Evolutionary conservation across 2,888 invertebrate genomes (phyloP).

Genomic region (Drosophila barbarae): DNA sequence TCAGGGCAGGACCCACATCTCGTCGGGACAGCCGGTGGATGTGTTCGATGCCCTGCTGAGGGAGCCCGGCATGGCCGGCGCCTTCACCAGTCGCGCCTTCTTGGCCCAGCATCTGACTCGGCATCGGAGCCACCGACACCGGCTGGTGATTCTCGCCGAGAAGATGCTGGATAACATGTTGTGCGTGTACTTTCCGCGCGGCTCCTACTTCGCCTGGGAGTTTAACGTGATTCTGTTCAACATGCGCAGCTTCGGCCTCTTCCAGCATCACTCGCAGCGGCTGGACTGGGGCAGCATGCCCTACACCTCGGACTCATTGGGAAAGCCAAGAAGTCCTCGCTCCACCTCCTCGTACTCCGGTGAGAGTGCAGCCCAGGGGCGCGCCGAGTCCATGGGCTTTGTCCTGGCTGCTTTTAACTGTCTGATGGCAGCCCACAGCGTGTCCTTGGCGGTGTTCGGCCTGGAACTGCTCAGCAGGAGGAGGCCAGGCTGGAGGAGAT

Average conservation of each 20-base stretch:
- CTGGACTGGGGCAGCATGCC: slow-evolving; percentile 15
- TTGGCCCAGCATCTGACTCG: slow-evolving; percentile 41
- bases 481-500: neutral
- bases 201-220: slow-evolving; percentile 45
- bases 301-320: slow-evolving; percentile 3
- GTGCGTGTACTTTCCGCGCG: slow-evolving; percentile 53
- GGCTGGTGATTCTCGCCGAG: slow-evolving; percentile 36
- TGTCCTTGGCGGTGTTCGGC: slow-evolving; percentile 32
- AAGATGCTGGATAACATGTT: slow-evolving; percentile 54
- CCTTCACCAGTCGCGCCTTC: slow-evolving; percentile 42
- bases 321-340: neutral
- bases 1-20: neutral
- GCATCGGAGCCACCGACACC: slow-evolving; percentile 13
- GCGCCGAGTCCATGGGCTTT: slow-evolving; percentile 45
- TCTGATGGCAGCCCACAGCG: slow-evolving; percentile 24
- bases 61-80: slow-evolving; percentile 31
- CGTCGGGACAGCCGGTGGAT: slow-evolving; percentile 47
- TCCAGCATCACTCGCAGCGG: slow-evolving; percentile 21
- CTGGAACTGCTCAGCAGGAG: slow-evolving; percentile 45
- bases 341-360: neutral
- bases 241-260: slow-evolving; percentile 55
- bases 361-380: neutral
- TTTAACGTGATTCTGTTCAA: slow-evolving; percentile 38
- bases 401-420: slow-evolving; percentile 45
- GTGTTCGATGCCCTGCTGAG: slow-evolving; percentile 40